phyloP scores from a whole-genome alignment of 2,888 invertebrate species.

The Dorcus hopei region DNA sequence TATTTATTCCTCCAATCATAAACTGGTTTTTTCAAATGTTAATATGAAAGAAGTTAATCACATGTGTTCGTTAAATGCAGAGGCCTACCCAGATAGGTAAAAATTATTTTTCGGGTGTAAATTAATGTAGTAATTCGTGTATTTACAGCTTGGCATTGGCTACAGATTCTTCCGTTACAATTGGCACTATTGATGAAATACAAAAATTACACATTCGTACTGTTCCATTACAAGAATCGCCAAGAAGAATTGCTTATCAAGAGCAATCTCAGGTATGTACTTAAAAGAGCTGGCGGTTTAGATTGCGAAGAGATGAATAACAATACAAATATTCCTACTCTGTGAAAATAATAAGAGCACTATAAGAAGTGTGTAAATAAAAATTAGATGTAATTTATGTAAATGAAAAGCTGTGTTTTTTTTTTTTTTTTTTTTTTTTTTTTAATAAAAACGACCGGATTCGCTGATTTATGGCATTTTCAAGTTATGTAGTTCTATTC shows the following conservation, averaged over 20 bases:
- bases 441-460: too few relatives aligned
- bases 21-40: slow-evolving; percentile 97
- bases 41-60: slow-evolving; percentile 93
- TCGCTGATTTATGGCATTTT: too few relatives aligned
- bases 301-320: too few relatives aligned
- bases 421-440: too few relatives aligned
- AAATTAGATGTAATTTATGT: too few relatives aligned
- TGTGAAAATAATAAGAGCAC: too few relatives aligned
- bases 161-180: slow-evolving; percentile 84
- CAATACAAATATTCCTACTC: too few relatives aligned
- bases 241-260: slow-evolving; percentile 92
- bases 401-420: too few relatives aligned
- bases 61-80: slow-evolving; percentile 96
- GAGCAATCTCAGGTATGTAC: slow-evolving; percentile 71
- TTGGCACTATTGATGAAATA: slow-evolving; percentile 98
- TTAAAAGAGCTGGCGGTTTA: too few relatives aligned
- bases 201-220: slow-evolving; percentile 97
- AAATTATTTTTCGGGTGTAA: background rate
- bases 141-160: slow-evolving; percentile 74
- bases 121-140: background rate
- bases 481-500: too few relatives aligned
- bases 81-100: slow-evolving; percentile 89
- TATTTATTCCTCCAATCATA: slow-evolving; percentile 98
- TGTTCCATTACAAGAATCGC: slow-evolving; percentile 91
- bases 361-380: too few relatives aligned